Base-by-base conservation (phyloP, 2,113 vertebrate genomes). In the Rana temporaria region DNA sequence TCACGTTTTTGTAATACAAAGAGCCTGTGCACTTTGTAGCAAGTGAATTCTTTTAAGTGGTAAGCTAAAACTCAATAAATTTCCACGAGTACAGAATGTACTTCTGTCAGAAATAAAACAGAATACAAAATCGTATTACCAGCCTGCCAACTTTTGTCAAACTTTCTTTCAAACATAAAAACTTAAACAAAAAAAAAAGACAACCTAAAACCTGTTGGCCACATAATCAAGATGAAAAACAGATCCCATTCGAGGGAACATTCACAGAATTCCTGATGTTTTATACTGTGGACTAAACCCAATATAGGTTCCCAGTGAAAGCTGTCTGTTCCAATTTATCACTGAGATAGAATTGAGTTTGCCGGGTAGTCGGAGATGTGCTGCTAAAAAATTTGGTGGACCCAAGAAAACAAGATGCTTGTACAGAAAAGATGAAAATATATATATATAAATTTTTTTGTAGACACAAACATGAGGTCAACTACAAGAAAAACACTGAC, bases 291-390 rank as follows among this genome's bases (percentile, higher is more conserved):
- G 38, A 72, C 79, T 20, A 48, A 81, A 81, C 71, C 24, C 48
- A 71, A 72, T 81, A 52, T 63, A 14, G 62, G 32, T 53, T 72
- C 79, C 63, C 79, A 63, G 56, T 81, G 67, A 72, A 63, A 72
- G 30, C 20, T 48, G 79, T 72, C 79, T 20, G 68, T 69, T 70
- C 42, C 67, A 63, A 81, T 71, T 53, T 63, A 71, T 81, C 79
- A 81, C 20, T 48, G 16, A 57, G 12, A 38, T 42, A 64, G 24
- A 81, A 81, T 81, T 53, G 56, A 81, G 68, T 81, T 81, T 81
- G 42, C 79, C 63, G 68, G 19, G 57, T 4, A 48, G 57, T 17
- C 48, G 38, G 67, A 71, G 22, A 63, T 48, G 52, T 64, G 69
- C 56, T 59, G 34, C 9, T 26, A 32, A 30, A 57, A 69, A 19